A percentile compares a stretch with the other conserved stretches of the same genome.
Conservation (phyloP, 2,888 invertebrate genomes). For the Tetragonisca angustula region DNA sequence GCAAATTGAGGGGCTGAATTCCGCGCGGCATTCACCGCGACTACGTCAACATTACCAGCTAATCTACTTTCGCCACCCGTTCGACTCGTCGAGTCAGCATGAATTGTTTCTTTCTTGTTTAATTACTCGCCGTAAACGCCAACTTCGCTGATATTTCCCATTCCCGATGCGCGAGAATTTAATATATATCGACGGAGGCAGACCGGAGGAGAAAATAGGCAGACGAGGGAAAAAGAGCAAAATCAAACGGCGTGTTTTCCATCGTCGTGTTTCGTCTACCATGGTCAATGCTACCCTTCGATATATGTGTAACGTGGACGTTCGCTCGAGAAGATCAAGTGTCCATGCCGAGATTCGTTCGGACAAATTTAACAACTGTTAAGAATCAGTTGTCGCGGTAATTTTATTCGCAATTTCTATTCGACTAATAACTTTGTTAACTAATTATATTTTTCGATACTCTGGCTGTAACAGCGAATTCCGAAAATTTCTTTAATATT, state of each 20-base stretch:
- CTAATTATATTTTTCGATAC: no score
- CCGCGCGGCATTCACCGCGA: neutral
- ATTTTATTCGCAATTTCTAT: no score
- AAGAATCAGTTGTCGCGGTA: no score
- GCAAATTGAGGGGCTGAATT: conserved; percentile 42
- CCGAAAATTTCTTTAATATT: no score
- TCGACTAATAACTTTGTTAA: no score
- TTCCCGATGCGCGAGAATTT: neutral
- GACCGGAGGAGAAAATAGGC: neutral
- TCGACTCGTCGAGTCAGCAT: neutral
- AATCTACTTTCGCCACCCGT: conserved; percentile 19
- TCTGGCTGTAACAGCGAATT: no score
- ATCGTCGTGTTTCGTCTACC: neutral
- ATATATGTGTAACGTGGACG: neutral
- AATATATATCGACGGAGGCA: neutral
- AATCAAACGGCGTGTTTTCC: neutral
- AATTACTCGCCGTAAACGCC: conserved; percentile 9
- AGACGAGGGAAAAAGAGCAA: neutral
- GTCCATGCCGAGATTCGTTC: no score
- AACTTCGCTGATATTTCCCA: neutral
- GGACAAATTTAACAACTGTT: no score
- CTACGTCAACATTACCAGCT: neutral
- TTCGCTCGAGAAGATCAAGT: neutral
- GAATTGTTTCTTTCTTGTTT: conserved; percentile 27
- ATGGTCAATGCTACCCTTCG: neutral